Base-by-base conservation (phyloP, 2,888 invertebrate genomes). In the Cheiracanthium punctorium region DNA sequence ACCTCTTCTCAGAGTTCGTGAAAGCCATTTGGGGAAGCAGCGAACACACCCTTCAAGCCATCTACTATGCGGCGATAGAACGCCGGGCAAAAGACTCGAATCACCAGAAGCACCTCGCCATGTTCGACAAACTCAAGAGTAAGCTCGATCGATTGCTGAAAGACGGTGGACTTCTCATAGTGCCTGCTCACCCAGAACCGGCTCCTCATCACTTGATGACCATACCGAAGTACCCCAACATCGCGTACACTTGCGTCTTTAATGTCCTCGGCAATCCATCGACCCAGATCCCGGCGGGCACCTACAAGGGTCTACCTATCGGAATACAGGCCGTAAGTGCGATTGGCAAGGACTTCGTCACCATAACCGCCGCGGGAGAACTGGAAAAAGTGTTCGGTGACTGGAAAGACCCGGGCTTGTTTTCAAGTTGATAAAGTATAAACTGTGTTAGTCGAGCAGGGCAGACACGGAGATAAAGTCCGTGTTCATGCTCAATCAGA, bases 121-220 rank as follows among this genome's bases (percentile, higher is more conserved):
- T 65, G 10, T 86, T 30, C 32, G 52, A 80, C 7, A 48, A 8
- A 1, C 30, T 86, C 17, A 76, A 80, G 20, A 71, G 30, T 20
- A 75, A 71, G 17, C 65, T 86, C 8, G 80, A 86, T 0, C 65
- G 81, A 1, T 32, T 86, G 5, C 72, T 86, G 24, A 17, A 76
- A 28, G 91, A 93, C 37, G 94, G 98, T 91, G 98, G 97, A 0
- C 95, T 98, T 1, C 94, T 98, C 87, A 92, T 98, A 33, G 97
- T 95, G 91, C 98, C 98, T 0, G 95, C 96, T 0, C 97, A 97
- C 92, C 97, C 98, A 0, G 95, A 95, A 14, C 94, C 96, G 12
- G 97, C 98, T 0, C 96, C 96, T 0, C 95, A 96, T 90, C 97
- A 98, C 91, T 94, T 96, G 90, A 96, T 97, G 90, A 96, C 97